Percentiles rank a stretch among this genome's conserved stretches.
Evolutionary conservation across 2,113 vertebrate species (phyloP).

Genomic region (Ictalurus furcatus): DNA sequence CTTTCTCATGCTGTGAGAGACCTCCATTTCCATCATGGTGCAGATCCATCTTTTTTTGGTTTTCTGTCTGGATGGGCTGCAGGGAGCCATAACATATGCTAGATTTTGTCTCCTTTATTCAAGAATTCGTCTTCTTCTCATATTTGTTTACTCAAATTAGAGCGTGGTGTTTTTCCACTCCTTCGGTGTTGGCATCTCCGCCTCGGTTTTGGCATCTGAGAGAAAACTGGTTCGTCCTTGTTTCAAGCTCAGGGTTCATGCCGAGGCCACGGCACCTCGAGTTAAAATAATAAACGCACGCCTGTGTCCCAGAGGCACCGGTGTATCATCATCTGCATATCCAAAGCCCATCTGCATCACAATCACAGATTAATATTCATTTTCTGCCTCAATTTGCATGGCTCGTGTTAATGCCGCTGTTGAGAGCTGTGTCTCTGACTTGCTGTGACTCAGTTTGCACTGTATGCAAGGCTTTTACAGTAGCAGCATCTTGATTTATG

Average conservation of each 20-base stretch:
- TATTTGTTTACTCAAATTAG: conserved; percentile 33
- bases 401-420: conserved; percentile 29
- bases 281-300: conserved; percentile 46
- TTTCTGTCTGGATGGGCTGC: conserved; percentile 15
- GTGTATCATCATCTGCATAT: conserved; percentile 44
- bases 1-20: conserved; percentile 34
- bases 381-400: conserved; percentile 44
- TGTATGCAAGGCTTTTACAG: conserved; percentile 20
- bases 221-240: conserved; percentile 2
- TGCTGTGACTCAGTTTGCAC: neutral
- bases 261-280: conserved; percentile 38
- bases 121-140: conserved; percentile 14
- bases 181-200: neutral
- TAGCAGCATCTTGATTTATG: conserved; percentile 24
- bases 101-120: conserved; percentile 28
- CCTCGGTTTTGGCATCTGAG: conserved; percentile 13
- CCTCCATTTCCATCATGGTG: conserved; percentile 28
- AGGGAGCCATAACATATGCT: conserved; percentile 29
- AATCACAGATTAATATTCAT: conserved; percentile 65
- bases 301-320: conserved; percentile 56
- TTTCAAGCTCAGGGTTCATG: conserved; percentile 29
- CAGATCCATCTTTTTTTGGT: conserved; percentile 18
- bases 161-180: neutral
- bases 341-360: conserved; percentile 64
- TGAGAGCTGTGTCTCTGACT: conserved; percentile 7